These are phyloP conservation scores for Polypterus bichir DNA, from an alignment of 2,113 vertebrate species.

Conservation along the genomic window DNA sequence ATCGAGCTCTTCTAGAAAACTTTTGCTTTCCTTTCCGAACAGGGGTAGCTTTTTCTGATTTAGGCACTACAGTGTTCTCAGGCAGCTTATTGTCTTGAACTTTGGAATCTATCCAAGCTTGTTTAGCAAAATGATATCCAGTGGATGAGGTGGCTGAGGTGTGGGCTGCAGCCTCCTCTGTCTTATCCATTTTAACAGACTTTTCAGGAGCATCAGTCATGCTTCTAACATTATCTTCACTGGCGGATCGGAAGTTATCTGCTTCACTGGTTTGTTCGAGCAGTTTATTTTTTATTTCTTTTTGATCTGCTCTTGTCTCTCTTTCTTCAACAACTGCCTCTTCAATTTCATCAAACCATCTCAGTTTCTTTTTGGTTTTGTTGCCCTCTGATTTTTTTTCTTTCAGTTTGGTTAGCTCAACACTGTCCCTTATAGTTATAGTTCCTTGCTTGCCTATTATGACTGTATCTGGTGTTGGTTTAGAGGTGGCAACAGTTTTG, in stretches of 20 bases:
- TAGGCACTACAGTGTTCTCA: conserved; percentile 28
- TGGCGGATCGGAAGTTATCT: background rate
- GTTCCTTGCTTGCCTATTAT: conserved; percentile 43
- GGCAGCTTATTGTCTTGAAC: conserved; percentile 37
- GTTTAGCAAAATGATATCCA: conserved; percentile 47
- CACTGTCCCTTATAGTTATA: conserved; percentile 64
- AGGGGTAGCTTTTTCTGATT: conserved; percentile 27
- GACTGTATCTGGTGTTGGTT: conserved; percentile 30
- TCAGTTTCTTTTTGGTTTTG: conserved; percentile 56
- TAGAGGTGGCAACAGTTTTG: conserved; percentile 35
- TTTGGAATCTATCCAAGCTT: conserved; percentile 57
- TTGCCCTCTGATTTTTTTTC: conserved; percentile 35
- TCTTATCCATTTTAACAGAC: conserved; percentile 2
- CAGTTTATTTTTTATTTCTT: conserved; percentile 14
- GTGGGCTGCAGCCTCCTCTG: background rate
- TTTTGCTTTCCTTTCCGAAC: conserved; percentile 28
- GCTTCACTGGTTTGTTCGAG: conserved; percentile 1
- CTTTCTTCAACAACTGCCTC: conserved; percentile 11
- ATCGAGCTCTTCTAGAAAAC: conserved; percentile 35
- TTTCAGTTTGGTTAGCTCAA: conserved; percentile 65
- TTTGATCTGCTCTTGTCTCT: conserved; percentile 18
- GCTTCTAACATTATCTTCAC: conserved; percentile 19
- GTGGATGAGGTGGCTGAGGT: conserved; percentile 25
- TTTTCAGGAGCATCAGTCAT: conserved; percentile 23
- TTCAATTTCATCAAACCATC: conserved; percentile 70